Evolutionary conservation across 1,140 invertebrate species (phyloP), one percentile per base, ranked within the genome.

Genomic region (Colletes latitarsis): DNA sequence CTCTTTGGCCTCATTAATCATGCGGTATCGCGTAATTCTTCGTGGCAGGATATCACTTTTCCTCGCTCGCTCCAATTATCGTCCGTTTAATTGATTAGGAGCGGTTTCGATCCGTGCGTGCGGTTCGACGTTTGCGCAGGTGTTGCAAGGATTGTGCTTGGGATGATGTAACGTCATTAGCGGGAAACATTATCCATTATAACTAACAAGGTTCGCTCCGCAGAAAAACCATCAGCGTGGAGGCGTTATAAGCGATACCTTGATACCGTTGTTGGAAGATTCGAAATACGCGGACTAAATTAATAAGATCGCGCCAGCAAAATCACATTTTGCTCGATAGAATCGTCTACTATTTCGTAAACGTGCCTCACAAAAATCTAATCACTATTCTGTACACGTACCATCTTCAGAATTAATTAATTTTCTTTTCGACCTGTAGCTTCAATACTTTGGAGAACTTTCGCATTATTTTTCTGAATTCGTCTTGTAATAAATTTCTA

Each of bases 151-250:
- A 63, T 64, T 57, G 60, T 79, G 64, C 19, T 39, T 43, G 14
- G 6, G 39, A 55, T 72, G 49, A 73, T 66, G 77, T 39, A 73
- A 79, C 77, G 60, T 79, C 77, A 64, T 73, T 79, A 73, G 30
- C 30, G 21, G 6, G 39, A 12, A 8, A 14, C 30, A 30, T 72
- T 79, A 73, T 79, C 77, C 60, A 63, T 73, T 62, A 64, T n/a
- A 19, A 14, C 39, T 64, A 79, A 79, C 70, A 41, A 79, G 77
- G 4, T 14, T 41, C 10, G n/a, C 6, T 14, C 21, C 10, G n/a
- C 6, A 21, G n/a, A 49, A n/a, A 63, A 64, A 49, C 5, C 30
- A 17, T 46, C 15, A 15, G 3, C 52, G 39, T 12, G 43, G 21
- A n/a, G 46, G 19, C 60, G n/a, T 52, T 52, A 12, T 12, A 17